Conservation (phyloP, 2,888 invertebrate species). For the Pogonocherus hispidulus region DNA sequence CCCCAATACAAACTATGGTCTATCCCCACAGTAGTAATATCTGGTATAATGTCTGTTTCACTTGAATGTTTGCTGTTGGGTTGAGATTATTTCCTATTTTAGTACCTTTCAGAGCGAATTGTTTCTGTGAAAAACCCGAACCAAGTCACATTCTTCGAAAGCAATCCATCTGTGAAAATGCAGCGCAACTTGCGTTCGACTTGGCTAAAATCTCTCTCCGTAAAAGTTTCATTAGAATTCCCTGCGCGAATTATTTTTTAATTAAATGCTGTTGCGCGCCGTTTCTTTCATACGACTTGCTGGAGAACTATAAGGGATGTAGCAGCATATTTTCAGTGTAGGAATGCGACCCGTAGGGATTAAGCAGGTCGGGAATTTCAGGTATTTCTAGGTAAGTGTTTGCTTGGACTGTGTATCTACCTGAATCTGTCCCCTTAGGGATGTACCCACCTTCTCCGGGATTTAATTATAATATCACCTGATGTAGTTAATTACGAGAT, state of each 20-base stretch:
- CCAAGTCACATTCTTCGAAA: too few relatives aligned
- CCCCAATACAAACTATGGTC: too few relatives aligned
- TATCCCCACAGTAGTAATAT: too few relatives aligned
- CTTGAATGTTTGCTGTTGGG: too few relatives aligned
- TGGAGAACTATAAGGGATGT: neutral
- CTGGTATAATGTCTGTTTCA: too few relatives aligned
- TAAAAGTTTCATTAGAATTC: neutral
- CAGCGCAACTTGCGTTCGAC: too few relatives aligned
- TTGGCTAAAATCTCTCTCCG: too few relatives aligned
- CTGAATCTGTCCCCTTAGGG: neutral
- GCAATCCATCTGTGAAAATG: too few relatives aligned
- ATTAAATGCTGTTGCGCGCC: neutral
- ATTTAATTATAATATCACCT: neutral
- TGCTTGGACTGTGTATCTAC: neutral
- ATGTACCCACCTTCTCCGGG: neutral
- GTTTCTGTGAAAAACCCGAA: too few relatives aligned
- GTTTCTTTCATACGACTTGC: conserved; percentile 6
- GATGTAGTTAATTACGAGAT: too few relatives aligned
- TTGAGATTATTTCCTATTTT: too few relatives aligned
- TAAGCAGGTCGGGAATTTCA: neutral
- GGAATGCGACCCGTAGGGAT: conserved; percentile 5
- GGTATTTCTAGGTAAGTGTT: conserved; percentile 13
- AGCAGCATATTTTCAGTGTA: conserved; percentile 6
- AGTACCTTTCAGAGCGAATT: too few relatives aligned
- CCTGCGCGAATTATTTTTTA: neutral